Conservation (phyloP, 2,113 vertebrate genomes). For the Henicopernis longicauda region DNA sequence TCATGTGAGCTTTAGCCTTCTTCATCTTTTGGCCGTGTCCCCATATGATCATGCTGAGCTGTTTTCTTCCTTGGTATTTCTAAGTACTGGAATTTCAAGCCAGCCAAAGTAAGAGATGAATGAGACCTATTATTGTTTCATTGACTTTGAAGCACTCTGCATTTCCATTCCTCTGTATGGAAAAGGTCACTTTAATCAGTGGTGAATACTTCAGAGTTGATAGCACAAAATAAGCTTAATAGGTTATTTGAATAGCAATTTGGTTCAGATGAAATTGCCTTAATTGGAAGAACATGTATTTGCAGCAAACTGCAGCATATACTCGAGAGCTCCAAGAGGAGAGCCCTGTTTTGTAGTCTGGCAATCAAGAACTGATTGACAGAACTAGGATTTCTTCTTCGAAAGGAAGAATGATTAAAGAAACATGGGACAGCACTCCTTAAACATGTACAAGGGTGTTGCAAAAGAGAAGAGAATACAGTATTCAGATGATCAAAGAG, state of each 20-base stretch:
- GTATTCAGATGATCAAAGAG: not conserved
- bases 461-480: not conserved
- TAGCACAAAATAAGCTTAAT: conserved; percentile 25
- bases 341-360: not conserved
- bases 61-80: not conserved
- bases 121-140: conserved; percentile 2
- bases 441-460: not conserved
- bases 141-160: not conserved
- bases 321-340: not conserved
- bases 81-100: not conserved
- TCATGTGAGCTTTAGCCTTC: not conserved
- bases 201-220: conserved; percentile 13
- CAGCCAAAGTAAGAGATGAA: not conserved
- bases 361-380: not conserved
- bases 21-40: not conserved
- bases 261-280: not conserved
- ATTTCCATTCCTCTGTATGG: not conserved
- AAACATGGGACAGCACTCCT: not conserved
- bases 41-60: not conserved
- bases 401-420: not conserved
- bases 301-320: not conserved
- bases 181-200: conserved; percentile 59
- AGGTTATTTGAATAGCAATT: conserved; percentile 32
- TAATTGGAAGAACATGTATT: not conserved
- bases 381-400: not conserved